Evolutionary conservation across 2,113 vertebrate genomes (phyloP).

Genomic region (human (Homo sapiens)): GRCh38 chr1:188141001-188141500

Average conservation of each 20-base stretch:
- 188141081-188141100: slow-evolving; percentile 63
- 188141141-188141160: slow-evolving; percentile 77
- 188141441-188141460: not conserved
- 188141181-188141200: slow-evolving; percentile 79
- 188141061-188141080: slow-evolving; percentile 60
- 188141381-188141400: not conserved
- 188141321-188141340: slow-evolving; percentile 71
- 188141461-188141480: not conserved
- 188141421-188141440: not conserved
- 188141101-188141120: slow-evolving; percentile 75
- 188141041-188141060: slow-evolving; percentile 51
- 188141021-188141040: not conserved
- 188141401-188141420: not conserved
- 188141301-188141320: slow-evolving; percentile 66
- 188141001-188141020: slow-evolving; percentile 5
- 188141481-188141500: not conserved
- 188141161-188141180: slow-evolving; percentile 72
- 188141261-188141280: slow-evolving; percentile 66
- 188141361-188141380: not conserved
- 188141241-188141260: slow-evolving; percentile 77
- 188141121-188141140: slow-evolving; percentile 79
- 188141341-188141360: slow-evolving; percentile 40
- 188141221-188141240: slow-evolving; percentile 76
- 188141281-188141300: slow-evolving; percentile 63
- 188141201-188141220: slow-evolving; percentile 71